Evolutionary conservation across 2,113 vertebrate species (phyloP).

Genomic region (Argyrosomus japonicus): DNA sequence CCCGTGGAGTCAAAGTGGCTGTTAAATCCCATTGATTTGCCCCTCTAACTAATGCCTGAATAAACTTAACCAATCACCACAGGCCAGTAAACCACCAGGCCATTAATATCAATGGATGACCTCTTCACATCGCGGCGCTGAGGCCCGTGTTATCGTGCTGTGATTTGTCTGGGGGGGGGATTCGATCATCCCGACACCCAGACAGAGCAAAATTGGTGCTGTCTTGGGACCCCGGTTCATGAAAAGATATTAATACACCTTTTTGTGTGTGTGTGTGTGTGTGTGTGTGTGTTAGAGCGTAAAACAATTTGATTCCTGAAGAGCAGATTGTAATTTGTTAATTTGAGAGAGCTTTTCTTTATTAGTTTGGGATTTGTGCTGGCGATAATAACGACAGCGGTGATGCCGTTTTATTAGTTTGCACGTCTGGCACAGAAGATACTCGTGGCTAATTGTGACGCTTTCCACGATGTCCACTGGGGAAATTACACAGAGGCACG

Average conservation of each 20-base stretch:
- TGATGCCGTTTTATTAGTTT: neutral
- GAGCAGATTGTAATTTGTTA: conserved; percentile 28
- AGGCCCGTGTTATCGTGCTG: conserved; percentile 17
- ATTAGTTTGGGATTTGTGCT: conserved; percentile 23
- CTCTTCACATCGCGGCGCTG: conserved; percentile 27
- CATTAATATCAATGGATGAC: conserved; percentile 69
- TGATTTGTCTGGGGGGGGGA: conserved; percentile 41
- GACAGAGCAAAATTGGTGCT: conserved; percentile 20
- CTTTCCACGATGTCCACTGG: neutral
- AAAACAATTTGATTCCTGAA: conserved; percentile 13
- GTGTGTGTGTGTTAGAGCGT: neutral
- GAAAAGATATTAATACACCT: conserved; percentile 40
- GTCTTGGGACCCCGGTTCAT: conserved; percentile 17
- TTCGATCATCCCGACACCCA: conserved; percentile 32
- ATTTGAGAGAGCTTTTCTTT: neutral
- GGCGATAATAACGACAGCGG: neutral
- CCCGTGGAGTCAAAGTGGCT: conserved; percentile 42
- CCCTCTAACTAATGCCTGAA: conserved; percentile 77
- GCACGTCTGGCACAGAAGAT: neutral
- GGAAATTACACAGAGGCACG: neutral
- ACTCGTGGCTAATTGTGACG: neutral
- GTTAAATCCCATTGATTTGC: conserved; percentile 69
- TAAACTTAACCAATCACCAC: conserved; percentile 74
- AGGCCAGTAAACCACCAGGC: conserved; percentile 69
- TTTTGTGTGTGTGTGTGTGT: neutral